A percentile compares a stretch with the other conserved stretches of the same genome.
phyloP scores from a whole-genome alignment of 2,113 vertebrate species.

The Mugil cephalus region DNA sequence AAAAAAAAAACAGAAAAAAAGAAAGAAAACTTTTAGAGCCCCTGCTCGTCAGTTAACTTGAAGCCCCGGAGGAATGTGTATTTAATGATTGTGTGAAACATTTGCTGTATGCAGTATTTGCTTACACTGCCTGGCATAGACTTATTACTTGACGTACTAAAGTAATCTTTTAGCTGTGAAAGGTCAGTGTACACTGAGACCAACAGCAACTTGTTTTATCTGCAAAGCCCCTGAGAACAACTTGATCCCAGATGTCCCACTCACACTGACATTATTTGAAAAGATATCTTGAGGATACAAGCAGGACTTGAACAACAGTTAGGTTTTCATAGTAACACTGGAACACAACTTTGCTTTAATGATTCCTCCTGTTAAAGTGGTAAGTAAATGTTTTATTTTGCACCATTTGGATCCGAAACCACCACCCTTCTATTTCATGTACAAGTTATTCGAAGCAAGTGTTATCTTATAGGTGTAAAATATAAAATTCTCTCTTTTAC shows the following conservation, averaged over 20 bases:
- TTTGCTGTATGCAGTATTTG: neutral
- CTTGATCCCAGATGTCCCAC: conserved; percentile 5
- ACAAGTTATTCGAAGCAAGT: too few relatives aligned
- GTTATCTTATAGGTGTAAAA: too few relatives aligned
- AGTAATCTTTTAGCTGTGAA: neutral
- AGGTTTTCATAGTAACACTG: too few relatives aligned
- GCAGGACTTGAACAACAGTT: too few relatives aligned
- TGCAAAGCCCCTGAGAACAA: neutral
- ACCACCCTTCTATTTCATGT: too few relatives aligned
- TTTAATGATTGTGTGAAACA: neutral
- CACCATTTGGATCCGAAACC: too few relatives aligned
- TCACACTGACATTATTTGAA: neutral
- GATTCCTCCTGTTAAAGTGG: too few relatives aligned
- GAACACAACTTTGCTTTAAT: too few relatives aligned
- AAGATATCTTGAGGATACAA: neutral
- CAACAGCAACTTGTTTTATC: neutral
- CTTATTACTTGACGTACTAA: neutral
- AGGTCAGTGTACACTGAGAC: neutral
- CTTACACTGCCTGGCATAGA: neutral
- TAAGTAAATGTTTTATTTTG: too few relatives aligned
- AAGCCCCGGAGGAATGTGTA: neutral
- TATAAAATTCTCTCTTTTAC: too few relatives aligned
- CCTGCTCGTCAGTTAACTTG: neutral
- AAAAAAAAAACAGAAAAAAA: too few relatives aligned
- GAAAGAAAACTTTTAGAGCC: neutral